A percentile compares a stretch with the other conserved stretches of the same genome.
Conservation (phyloP, 2,113 vertebrate genomes). For the Oxyruncus cristatus region DNA sequence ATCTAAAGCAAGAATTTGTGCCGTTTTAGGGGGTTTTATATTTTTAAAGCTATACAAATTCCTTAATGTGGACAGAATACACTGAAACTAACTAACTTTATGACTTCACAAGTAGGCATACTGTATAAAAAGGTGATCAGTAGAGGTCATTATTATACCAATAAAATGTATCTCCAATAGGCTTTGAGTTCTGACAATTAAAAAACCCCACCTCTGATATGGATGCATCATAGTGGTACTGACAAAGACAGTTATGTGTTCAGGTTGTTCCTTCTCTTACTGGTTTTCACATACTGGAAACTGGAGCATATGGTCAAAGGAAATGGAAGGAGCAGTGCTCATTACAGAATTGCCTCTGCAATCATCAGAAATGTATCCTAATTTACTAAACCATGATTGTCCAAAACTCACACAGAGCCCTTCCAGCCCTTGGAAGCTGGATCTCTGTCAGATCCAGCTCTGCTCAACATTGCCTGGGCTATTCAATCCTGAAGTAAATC, state of each 20-base stretch:
- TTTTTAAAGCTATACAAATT: neutral
- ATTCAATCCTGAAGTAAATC: neutral
- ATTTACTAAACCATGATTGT: neutral
- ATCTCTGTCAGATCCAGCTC: neutral
- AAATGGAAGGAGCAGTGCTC: neutral
- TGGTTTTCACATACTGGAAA: neutral
- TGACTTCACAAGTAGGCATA: neutral
- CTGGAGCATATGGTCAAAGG: neutral
- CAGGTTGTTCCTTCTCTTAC: neutral
- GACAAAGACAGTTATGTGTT: neutral
- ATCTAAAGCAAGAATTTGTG: neutral
- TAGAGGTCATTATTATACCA: neutral
- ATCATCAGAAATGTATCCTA: neutral
- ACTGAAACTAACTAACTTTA: neutral
- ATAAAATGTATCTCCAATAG: neutral
- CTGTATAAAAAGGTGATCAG: neutral
- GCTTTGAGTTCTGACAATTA: neutral
- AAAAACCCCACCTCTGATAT: neutral
- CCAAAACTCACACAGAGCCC: neutral
- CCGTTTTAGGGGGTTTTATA: neutral
- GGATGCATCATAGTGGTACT: neutral
- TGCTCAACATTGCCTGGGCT: neutral
- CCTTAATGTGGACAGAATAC: neutral
- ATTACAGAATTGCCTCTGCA: neutral
- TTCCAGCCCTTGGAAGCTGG: neutral